Percentiles rank a stretch among this genome's conserved stretches.
Conservation (phyloP, 2,888 invertebrate genomes). For the Pemphredon lugubris region DNA sequence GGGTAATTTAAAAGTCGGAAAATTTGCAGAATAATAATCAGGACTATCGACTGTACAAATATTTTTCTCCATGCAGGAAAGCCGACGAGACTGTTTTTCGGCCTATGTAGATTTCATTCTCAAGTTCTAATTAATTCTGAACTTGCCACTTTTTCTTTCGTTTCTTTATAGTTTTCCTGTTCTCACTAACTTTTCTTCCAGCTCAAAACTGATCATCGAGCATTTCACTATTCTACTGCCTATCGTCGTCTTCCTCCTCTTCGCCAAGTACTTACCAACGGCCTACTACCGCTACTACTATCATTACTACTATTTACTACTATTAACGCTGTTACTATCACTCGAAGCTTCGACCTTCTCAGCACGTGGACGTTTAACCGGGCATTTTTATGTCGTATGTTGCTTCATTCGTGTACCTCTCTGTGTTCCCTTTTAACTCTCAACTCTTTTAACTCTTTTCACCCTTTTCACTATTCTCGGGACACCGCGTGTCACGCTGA, state of each 20-base stretch:
- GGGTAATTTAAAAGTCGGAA: no score
- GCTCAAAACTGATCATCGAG: conserved; percentile 57
- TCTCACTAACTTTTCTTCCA: conserved; percentile 56
- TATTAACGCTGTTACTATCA: conserved; percentile 34
- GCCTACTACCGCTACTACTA: conserved; percentile 54
- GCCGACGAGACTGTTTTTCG: background rate
- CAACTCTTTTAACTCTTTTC: no score
- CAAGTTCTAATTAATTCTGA: background rate
- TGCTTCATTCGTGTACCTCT: conserved; percentile 10
- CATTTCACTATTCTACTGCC: conserved; percentile 59
- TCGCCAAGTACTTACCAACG: conserved; percentile 56
- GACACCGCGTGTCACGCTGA: no score
- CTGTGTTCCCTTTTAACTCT: no score
- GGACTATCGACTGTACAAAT: no score
- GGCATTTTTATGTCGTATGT: conserved; percentile 19
- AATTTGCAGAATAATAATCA: no score
- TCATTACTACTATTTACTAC: conserved; percentile 41
- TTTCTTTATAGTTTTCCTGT: no score
- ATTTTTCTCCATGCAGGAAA: background rate
- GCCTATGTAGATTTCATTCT: background rate
- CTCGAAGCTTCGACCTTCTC: conserved; percentile 47
- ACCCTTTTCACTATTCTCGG: no score
- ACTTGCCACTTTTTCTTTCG: background rate
- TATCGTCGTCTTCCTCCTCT: conserved; percentile 62
- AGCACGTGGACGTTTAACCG: conserved; percentile 44